These are phyloP conservation scores for Cryptoprocta ferox DNA, from an alignment of 2,797 vertebrate genomes.

Conservation along the genomic window DNA sequence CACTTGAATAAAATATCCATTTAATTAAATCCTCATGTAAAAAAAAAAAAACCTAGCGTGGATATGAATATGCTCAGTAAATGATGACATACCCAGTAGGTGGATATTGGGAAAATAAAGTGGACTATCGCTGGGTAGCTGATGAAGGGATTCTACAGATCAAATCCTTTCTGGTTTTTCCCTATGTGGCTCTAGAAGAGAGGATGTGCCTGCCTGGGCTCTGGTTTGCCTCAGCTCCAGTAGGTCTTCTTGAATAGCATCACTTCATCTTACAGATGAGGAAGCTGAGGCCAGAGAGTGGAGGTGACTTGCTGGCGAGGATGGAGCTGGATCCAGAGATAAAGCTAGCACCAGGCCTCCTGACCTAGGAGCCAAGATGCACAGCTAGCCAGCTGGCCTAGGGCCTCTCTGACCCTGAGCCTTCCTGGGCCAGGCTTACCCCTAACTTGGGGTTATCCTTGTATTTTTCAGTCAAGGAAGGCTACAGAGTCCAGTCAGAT, in stretches of 20 bases:
- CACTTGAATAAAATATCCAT: not conserved
- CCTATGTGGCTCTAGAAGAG: not conserved
- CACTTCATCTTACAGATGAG: not conserved
- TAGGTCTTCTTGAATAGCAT: not conserved
- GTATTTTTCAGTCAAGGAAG: constrained; percentile 90
- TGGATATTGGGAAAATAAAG: not conserved
- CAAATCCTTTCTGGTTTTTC: not conserved
- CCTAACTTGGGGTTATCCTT: not conserved
- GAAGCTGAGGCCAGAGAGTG: not conserved
- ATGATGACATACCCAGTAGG: not conserved
- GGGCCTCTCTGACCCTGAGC: not conserved
- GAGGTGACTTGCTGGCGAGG: not conserved
- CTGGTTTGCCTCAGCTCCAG: not conserved
- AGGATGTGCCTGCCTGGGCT: not conserved
- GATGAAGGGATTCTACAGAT: not conserved
- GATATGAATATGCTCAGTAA: not conserved
- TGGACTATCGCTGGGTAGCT: not conserved
- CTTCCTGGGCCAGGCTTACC: not conserved
- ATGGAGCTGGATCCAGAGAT: not conserved
- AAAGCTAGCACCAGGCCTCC: not conserved
- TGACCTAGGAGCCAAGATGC: fast-evolving
- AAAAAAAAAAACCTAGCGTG: not conserved
- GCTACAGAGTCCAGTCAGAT: constrained; percentile 95
- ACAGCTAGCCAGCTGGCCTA: not conserved
- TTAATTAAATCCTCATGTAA: not conserved